Evolutionary conservation across 2,888 invertebrate species (phyloP).

Genomic region (Nasonovia ribisnigri): DNA sequence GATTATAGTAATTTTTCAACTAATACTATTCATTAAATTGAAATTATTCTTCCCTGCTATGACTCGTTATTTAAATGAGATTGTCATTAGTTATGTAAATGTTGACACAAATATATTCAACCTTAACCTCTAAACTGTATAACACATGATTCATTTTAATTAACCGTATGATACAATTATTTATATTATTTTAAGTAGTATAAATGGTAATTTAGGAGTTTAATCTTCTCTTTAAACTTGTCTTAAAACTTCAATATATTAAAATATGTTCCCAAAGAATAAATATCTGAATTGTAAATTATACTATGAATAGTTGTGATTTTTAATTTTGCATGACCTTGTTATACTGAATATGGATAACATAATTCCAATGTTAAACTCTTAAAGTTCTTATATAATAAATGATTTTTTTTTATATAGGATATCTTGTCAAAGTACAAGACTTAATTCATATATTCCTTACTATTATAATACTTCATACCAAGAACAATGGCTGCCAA

Average conservation of each 20-base stretch:
- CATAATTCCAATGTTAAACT: background rate
- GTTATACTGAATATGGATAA: background rate
- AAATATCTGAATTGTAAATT: background rate
- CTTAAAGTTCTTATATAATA: background rate
- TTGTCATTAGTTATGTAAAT: background rate
- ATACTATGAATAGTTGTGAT: background rate
- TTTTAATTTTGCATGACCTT: background rate
- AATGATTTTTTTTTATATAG: background rate
- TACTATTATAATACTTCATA: background rate
- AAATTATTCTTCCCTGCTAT: background rate
- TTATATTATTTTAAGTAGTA: background rate
- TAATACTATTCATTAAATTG: background rate
- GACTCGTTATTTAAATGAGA: background rate
- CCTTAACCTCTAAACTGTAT: background rate
- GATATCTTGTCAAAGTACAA: background rate
- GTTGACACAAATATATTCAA: background rate
- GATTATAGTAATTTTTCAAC: background rate
- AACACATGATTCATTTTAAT: background rate
- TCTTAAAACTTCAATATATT: background rate
- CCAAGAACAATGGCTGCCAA: constrained; percentile 72
- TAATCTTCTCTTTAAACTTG: background rate
- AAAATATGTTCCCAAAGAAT: background rate
- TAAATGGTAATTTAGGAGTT: background rate
- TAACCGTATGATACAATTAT: background rate
- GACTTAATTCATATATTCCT: constrained; percentile 38